Base-by-base conservation (phyloP, 2,888 invertebrate genomes). In the Lathronympha strigana region DNA sequence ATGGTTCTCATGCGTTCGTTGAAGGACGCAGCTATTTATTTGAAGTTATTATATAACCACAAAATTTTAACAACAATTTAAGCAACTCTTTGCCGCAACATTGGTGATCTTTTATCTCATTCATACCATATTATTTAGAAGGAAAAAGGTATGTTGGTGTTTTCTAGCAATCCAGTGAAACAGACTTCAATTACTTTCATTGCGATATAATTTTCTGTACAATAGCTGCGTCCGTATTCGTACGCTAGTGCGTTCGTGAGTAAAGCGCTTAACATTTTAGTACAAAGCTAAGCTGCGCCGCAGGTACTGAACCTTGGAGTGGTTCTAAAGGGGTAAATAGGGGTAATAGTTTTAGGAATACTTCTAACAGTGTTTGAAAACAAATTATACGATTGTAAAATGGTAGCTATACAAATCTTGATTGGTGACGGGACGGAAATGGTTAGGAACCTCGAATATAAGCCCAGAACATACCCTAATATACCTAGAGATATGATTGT, bases 211-310 rank as follows among this genome's bases (percentile, higher is more conserved):
- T n/a, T 15, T 45, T 4, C 13, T 4, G 4, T 19, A 21, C 13
- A 45, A n/a, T n/a, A 38, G 43, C 19, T 43, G 43, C 21, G 17
- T 28, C 49, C 49, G 3, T 25, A n/a, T 0, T 17, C 21, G 19
- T 33, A 49, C n/a, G 11, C 11, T 19, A 23, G 4, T 19, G 25
- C 9, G 15, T 15, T 23, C 21, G 58, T 58, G 58, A n/a, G 23
- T 49, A 45, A 33, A 21, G 45, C 51, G 0, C 33, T 17, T 13
- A 51, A 33, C 53, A 53, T 53, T 53, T 53, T 23, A 21, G n/a
- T 53, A 53, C 36, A 53, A 53, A n/a, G 51, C 33, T 2, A 36
- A n/a, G n/a, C 6, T n/a, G 19, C n/a, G 6, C n/a, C 4, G 21
- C 17, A 33, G 11, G n/a, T 49, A 25, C 1, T 1, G 4, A 21